Evolutionary conservation across 2,113 vertebrate genomes (phyloP).

Genomic region (Peucedramus taeniatus): DNA sequence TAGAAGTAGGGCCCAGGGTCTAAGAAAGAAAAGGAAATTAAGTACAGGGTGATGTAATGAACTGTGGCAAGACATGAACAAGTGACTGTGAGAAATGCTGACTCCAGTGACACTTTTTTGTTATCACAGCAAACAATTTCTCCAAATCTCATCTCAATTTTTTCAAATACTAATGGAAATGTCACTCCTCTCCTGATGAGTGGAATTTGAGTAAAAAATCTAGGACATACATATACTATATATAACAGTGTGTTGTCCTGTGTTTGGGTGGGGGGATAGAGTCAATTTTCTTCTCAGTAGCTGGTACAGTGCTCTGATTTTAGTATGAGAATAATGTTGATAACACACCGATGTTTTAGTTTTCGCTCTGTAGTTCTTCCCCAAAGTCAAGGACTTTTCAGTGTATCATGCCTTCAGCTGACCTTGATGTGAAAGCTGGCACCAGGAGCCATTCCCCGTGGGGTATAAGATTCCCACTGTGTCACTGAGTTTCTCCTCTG

Average conservation of each 20-base stretch:
- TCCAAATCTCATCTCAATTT: background rate
- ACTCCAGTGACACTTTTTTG: background rate
- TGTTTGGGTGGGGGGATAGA: background rate
- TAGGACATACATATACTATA: background rate
- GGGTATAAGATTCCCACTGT: no score
- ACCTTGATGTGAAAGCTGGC: no score
- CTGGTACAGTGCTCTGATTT: background rate
- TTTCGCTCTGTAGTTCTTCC: background rate
- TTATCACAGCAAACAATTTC: background rate
- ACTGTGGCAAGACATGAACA: background rate
- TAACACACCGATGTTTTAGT: fast-evolving
- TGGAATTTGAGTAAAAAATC: background rate
- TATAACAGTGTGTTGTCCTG: no score
- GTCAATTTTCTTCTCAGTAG: background rate
- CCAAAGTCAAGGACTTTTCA: background rate
- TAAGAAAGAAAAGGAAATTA: background rate
- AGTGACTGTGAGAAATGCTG: background rate
- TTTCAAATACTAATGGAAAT: background rate
- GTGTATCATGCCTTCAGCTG: no score
- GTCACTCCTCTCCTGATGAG: background rate
- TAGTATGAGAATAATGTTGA: background rate
- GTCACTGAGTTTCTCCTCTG: no score
- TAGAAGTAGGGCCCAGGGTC: background rate
- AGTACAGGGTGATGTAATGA: background rate
- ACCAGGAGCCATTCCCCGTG: no score